These are phyloP conservation scores for Ariolimax columbianus DNA, from an alignment of 2,888 invertebrate genomes.

Conservation along the genomic window DNA sequence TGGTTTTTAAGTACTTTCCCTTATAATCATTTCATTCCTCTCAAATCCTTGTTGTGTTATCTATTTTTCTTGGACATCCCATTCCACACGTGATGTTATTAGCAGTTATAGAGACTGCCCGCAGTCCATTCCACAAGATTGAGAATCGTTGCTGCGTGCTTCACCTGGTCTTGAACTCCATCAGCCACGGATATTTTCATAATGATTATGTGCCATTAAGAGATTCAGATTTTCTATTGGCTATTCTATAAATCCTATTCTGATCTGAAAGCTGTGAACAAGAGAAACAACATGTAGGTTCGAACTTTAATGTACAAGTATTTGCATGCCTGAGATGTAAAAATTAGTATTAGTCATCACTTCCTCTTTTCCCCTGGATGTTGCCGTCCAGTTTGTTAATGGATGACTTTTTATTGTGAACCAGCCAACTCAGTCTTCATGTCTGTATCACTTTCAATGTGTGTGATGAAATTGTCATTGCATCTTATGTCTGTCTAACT, in stretches of 20 bases:
- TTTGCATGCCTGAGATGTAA: too few species aligned
- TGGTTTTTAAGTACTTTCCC: neutral
- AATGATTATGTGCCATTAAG: slow-evolving; percentile 13
- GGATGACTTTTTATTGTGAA: too few species aligned
- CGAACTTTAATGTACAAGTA: too few species aligned
- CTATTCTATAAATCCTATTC: neutral
- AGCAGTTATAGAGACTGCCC: neutral
- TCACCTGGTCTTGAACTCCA: slow-evolving; percentile 9
- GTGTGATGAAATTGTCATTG: too few species aligned
- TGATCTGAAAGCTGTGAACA: neutral
- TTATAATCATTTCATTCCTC: neutral
- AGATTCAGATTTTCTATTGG: neutral
- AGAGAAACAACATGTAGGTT: neutral
- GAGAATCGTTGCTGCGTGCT: neutral
- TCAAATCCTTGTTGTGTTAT: too few species aligned
- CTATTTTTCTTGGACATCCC: neutral
- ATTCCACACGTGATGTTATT: neutral
- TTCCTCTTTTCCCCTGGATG: too few species aligned
- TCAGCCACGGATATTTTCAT: neutral
- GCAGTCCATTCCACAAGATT: neutral
- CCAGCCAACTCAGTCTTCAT: too few species aligned
- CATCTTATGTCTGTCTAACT: too few species aligned
- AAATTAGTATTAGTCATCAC: too few species aligned
- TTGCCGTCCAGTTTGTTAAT: too few species aligned
- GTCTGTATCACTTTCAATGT: too few species aligned